Evolutionary conservation across 1,140 invertebrate species (phyloP), one percentile per base, ranked within the genome.

Genomic region (Sarcophaga bullata): DNA sequence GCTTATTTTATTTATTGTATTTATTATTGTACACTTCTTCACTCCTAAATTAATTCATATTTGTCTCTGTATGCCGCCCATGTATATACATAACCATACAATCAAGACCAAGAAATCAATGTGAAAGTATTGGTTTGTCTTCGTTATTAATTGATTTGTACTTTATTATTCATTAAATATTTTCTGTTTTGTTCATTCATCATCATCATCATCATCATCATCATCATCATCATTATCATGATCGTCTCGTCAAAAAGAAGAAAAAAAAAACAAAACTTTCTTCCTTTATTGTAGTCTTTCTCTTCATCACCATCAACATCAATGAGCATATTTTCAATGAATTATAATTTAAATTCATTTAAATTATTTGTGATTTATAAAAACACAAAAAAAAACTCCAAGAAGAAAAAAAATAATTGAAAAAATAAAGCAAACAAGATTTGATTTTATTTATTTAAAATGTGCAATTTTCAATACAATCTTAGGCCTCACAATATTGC

Each of bases 331-430:
- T 78, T 78, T 78, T 78, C 75, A 78, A 78, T 78, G 75, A 52
- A 17, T 50, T 50, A 78, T 78, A 78, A 78, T 78, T 78, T 78
- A 78, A 78, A 52, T 78, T 78, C 75, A 78, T 78, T 78, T 52
- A 78, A 78, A 78, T 78, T 52, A 78, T 78, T 78, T 78, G 75
- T 78, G 75, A 78, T 78, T 78, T 78, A 50, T 52, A 78, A 46
- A 52, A 52, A 52, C 6, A 52, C 7, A 52, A 52, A 9, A 13
- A 52, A 52, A 52, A 52, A 52, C 50, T 6, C 6, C 13, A 10
- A 52, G 6, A 6, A 52, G 6, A 52, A 6, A 13, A 9, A 52
- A 9, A 52, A 52, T 52, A 52, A 52, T 10, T 52, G 50, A 52
- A 9, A n/a, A 52, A 52, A 52, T 10, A 13, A 10, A 13, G 13